phyloP scores from a whole-genome alignment of 2,797 vertebrate genomes.

The Thamnophis elegans region DNA sequence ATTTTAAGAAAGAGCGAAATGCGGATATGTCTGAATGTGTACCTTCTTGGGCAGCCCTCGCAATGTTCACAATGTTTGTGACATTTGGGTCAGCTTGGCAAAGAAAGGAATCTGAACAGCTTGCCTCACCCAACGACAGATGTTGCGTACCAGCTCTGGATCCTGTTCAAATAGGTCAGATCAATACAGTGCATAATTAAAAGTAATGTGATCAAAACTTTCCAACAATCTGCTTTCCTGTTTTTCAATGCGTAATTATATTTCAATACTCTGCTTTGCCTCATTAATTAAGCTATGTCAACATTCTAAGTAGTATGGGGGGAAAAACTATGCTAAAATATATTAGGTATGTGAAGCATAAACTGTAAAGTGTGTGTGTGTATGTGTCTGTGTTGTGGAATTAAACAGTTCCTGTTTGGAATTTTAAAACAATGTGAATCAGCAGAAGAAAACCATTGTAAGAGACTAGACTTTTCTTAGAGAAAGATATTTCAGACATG shows the following conservation, averaged over 20 bases:
- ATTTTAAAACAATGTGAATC: not conserved
- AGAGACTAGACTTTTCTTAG: not conserved
- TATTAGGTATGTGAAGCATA: not conserved
- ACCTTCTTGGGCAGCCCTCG: slow-evolving; percentile 87
- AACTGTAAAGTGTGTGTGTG: not conserved
- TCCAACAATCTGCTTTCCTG: slow-evolving; percentile 42
- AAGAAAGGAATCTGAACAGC: slow-evolving; percentile 90
- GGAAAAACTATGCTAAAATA: not conserved
- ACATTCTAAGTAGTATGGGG: not conserved
- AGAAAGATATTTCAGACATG: not conserved
- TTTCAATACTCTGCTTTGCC: slow-evolving; percentile 37
- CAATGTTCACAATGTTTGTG: slow-evolving; percentile 89
- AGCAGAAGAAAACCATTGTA: not conserved
- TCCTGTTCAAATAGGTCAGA: slow-evolving; percentile 85
- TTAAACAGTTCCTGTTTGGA: not conserved
- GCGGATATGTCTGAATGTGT: slow-evolving; percentile 34
- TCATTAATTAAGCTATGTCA: slow-evolving; percentile 44
- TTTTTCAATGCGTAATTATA: slow-evolving; percentile 47
- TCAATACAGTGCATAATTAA: slow-evolving; percentile 74
- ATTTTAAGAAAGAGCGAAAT: slow-evolving; percentile 25
- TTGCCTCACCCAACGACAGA: slow-evolving; percentile 93
- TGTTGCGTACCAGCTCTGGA: slow-evolving; percentile 93
- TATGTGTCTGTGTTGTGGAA: not conserved
- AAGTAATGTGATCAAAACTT: slow-evolving; percentile 68
- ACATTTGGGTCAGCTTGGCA: slow-evolving; percentile 95